Evolutionary conservation across 2,113 vertebrate genomes (phyloP), one percentile per base, ranked within the genome.

Genomic region (Taxidea taxus): DNA sequence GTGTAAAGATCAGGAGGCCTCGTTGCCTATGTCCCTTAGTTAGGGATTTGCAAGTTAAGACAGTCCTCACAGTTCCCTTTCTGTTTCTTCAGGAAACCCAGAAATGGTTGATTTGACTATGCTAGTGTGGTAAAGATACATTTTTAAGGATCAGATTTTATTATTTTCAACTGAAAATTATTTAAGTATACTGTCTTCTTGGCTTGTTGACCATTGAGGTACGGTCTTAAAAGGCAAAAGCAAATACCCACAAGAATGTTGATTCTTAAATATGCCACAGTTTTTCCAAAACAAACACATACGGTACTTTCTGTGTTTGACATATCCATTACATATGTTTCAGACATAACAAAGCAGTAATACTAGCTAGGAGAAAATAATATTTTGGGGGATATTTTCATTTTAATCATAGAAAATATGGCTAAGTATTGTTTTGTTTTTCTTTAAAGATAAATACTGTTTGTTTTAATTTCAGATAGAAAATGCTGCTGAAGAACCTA

Each of bases 401-500:
- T 21, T 85, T 10, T 58, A 95, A 74, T 93, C 34, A 29, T 96
- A 95, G 86, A 80, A 94, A 85, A 44, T 70, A 31, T 92, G 29
- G 31, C n/a, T 96, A 96, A 39, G 47, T 87, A 29, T 92, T 72
- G 31, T 70, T 92, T 85, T 88, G 25, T 87, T 97, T 97, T 86
- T 10, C 39, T 91, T 87, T 93, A 91, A 94, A 94, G 49, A 51
- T 82, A 96, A 94, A 37, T 80, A 82, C 64, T 95, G n/a, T 23
- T 47, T 37, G 80, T 66, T 87, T 68, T 60, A 89, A 84, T 98
- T 99, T 74, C 98, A 99, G 99, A 99, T 99, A 94, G 99, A 99
- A 97, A 99, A 99, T 99, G 99, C 99, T 97, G 99, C 99, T 6
- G 99, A 99, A 98, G 99, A 99, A 98, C 99, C 99, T 87, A 98